phyloP scores from a whole-genome alignment of 2,797 vertebrate genomes.

The Balearica regulorum region DNA sequence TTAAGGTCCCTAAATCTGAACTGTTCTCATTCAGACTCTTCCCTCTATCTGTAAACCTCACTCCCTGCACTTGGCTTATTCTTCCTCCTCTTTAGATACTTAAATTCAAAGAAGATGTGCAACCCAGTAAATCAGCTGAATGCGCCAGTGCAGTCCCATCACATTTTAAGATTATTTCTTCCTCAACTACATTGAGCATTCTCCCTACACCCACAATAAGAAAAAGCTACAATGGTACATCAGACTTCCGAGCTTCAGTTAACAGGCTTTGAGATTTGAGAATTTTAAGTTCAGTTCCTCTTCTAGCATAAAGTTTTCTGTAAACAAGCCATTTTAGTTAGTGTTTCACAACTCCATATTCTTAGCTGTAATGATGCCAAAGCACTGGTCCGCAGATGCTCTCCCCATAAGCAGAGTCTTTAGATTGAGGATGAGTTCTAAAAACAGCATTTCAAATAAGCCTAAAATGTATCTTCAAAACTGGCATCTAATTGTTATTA shows the following conservation, averaged over 20 bases:
- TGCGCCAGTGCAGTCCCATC: too few species aligned
- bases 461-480: not conserved
- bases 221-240: not conserved
- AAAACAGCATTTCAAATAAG: not conserved
- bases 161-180: not conserved
- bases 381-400: not conserved
- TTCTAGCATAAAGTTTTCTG: not conserved
- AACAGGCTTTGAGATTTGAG: not conserved
- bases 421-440: not conserved
- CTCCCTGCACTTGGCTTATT: not conserved
- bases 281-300: not conserved
- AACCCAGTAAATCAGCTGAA: not conserved
- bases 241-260: not conserved
- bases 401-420: not conserved
- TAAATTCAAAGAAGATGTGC: not conserved
- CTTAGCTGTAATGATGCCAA: not conserved
- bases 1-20: not conserved
- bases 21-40: not conserved
- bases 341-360: not conserved
- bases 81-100: not conserved
- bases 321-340: not conserved
- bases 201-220: not conserved
- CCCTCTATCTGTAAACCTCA: not conserved
- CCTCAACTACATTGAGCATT: not conserved
- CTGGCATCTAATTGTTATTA: not conserved